phyloP scores from a whole-genome alignment of 2,888 invertebrate species.

The Deilephila porcellus region DNA sequence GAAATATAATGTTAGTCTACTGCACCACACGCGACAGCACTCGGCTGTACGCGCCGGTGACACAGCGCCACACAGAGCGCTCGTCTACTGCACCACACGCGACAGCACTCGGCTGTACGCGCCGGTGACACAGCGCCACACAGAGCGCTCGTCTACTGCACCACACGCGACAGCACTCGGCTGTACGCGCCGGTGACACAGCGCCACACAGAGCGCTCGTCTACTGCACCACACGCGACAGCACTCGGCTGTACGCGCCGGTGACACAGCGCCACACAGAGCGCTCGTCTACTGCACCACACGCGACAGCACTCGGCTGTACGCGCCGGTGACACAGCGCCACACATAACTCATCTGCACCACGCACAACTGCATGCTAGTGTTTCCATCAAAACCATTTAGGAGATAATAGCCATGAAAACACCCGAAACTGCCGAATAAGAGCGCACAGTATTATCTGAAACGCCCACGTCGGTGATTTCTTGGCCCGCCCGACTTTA shows the following conservation, averaged over 20 bases:
- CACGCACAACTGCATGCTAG: neutral
- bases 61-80: slow-evolving; percentile 13
- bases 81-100: slow-evolving; percentile 20
- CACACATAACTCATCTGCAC: neutral
- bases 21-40: slow-evolving; percentile 24
- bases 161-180: slow-evolving; percentile 4
- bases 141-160: neutral
- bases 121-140: slow-evolving; percentile 6
- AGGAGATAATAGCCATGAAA: slow-evolving; percentile 22
- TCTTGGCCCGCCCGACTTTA: slow-evolving; percentile 24
- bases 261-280: too few species aligned
- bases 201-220: neutral
- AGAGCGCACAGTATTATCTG: slow-evolving; percentile 9
- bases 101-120: slow-evolving; percentile 6
- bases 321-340: slow-evolving; percentile 4
- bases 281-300: too few species aligned
- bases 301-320: slow-evolving; percentile 1
- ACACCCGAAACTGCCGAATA: slow-evolving; percentile 20
- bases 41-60: slow-evolving; percentile 21
- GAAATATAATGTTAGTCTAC: slow-evolving; percentile 8
- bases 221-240: neutral
- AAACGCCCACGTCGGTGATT: slow-evolving; percentile 17
- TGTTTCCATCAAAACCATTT: slow-evolving; percentile 18
- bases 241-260: too few species aligned
- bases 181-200: slow-evolving; percentile 10